phyloP scores from a whole-genome alignment of 2,888 invertebrate species.

The Hydroisotoma schaefferi region DNA sequence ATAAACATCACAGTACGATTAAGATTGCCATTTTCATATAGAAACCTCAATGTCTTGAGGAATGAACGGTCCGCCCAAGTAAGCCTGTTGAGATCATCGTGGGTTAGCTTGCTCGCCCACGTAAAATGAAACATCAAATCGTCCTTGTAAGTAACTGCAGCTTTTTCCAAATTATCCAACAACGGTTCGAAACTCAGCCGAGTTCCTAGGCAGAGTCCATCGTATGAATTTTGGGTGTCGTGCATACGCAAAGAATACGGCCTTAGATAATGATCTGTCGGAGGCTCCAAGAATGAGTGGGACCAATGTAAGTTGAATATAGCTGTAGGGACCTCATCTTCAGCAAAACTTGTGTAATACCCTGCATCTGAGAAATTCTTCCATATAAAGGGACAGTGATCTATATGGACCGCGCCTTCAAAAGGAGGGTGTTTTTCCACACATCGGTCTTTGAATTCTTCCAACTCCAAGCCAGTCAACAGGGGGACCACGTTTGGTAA shows the following conservation, averaged over 20 bases:
- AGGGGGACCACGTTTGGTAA: conserved; percentile 55
- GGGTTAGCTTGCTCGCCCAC: conserved; percentile 78
- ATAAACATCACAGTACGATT: conserved; percentile 49
- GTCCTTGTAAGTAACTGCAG: conserved; percentile 59
- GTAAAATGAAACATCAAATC: conserved; percentile 61
- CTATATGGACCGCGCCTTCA: conserved; percentile 42
- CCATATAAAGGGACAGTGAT: conserved; percentile 41
- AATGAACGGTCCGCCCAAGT: conserved; percentile 53
- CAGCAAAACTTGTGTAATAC: conserved; percentile 28
- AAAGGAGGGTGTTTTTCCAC: conserved; percentile 33
- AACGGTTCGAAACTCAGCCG: conserved; percentile 66
- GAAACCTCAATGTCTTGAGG: conserved; percentile 49
- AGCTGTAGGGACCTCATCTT: conserved; percentile 24
- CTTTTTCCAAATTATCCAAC: conserved; percentile 66
- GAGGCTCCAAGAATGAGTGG: conserved; percentile 51
- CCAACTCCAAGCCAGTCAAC: conserved; percentile 50
- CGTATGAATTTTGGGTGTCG: conserved; percentile 54
- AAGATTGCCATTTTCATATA: conserved; percentile 48
- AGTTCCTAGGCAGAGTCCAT: conserved; percentile 56
- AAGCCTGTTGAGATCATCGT: conserved; percentile 78
- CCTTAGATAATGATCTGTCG: conserved; percentile 53
- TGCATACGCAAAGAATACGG: conserved; percentile 48
- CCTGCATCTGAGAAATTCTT: conserved; percentile 29
- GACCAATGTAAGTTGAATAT: conserved; percentile 68
- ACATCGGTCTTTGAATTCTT: conserved; percentile 54